Evolutionary conservation across 1,140 invertebrate genomes (phyloP), one percentile per base, ranked within the genome.

Genomic region (Halesus radiatus): DNA sequence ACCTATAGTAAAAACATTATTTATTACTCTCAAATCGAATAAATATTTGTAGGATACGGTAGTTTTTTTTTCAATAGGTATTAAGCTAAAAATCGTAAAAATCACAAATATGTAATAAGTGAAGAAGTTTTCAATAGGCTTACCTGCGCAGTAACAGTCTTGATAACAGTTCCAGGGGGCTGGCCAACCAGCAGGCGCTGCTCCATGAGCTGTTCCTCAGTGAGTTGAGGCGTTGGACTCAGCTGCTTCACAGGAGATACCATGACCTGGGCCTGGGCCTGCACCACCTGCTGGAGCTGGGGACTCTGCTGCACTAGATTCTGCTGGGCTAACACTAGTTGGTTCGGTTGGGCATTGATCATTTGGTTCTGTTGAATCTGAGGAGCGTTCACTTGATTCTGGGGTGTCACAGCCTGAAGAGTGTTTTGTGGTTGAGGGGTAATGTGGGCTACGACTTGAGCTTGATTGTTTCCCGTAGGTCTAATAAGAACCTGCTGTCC

Each of bases 161-260:
- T 96, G n/a, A 96, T 95, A 1, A 96, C 91, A 0, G 95, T 96
- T n/a, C 95, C 95, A 1, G 94, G 93, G 8, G 95, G 95, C 85
- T 96, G 95, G 13, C 93, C 94, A 1, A 91, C 92, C 3, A 96
- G 85, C 2, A 96, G 87, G n/a, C 91, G 91, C 76, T 94, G 93
- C 80, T 95, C 94, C 70, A 94, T 91, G 4, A 90, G 91, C 84
- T 89, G 92, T 37, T 87, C 88, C 84, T 87, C 89, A 20, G 88
- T 90, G 80, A 86, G 88, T 54, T 80, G 72, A 54, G 78, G 82
- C 15, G 78, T 80, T 62, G 78, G 81, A 18, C 73, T 79, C 56
- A 62, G 80, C 18, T 81, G 62, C 56, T 84, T 85, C 50, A 84
- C 84, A 23, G 84, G 80, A 20, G 81, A 70, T 58, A 70, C 64